Conservation (phyloP, 1,140 invertebrate species). For the Physella acuta region DNA sequence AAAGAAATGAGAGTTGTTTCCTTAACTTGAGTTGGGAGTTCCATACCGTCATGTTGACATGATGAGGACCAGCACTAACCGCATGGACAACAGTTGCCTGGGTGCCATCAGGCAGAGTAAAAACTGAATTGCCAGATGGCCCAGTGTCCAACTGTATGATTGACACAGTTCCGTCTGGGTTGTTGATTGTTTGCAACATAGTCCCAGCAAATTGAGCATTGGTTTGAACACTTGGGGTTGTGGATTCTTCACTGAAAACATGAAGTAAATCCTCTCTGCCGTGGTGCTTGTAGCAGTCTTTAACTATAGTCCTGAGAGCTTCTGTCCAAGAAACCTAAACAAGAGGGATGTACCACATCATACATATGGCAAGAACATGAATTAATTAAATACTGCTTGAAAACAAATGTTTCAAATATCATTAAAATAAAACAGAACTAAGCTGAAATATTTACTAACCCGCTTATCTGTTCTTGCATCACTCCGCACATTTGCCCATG, state of each 20-base stretch:
- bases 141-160: constrained; percentile 94
- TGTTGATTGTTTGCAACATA: constrained; percentile 93
- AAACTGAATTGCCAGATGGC: constrained; percentile 69
- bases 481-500: constrained; percentile 97
- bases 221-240: constrained; percentile 24
- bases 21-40: no score
- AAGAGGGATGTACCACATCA: no score
- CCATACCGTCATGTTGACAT: constrained; percentile 28
- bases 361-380: no score
- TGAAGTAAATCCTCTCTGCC: constrained; percentile 92
- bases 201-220: constrained; percentile 60
- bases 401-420: no score
- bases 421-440: constrained; percentile 11
- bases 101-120: constrained; percentile 92
- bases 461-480: constrained; percentile 94
- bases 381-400: no score
- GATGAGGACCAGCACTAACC: constrained; percentile 63
- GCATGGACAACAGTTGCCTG: constrained; percentile 90
- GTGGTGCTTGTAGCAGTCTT: constrained; percentile 98
- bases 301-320: constrained; percentile 93
- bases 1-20: no score
- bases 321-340: constrained; percentile 96
- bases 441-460: constrained; percentile 62
- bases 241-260: constrained; percentile 81
- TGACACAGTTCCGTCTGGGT: constrained; percentile 93